A percentile compares a stretch with the other conserved stretches of the same genome.
Evolutionary conservation across 2,888 invertebrate genomes (phyloP).

Genomic region (Trichogramma evanescens): DNA sequence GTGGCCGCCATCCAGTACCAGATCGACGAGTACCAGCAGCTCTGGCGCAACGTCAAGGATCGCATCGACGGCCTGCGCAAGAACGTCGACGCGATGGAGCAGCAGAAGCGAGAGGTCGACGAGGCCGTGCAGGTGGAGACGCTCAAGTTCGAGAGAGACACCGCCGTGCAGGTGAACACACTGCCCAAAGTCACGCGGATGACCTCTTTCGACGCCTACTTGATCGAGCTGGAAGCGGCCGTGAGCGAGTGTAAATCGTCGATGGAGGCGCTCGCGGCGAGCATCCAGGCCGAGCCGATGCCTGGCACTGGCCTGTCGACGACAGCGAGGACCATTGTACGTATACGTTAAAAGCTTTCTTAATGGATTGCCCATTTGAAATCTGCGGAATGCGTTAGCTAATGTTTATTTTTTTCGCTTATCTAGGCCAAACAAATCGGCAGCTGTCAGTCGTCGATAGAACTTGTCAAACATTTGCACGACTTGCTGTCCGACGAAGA

Average conservation of each 20-base stretch:
- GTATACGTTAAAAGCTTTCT: slow-evolving; percentile 15
- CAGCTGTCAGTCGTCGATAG: slow-evolving; percentile 72
- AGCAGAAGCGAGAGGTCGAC: slow-evolving; percentile 48
- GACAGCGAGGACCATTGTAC: slow-evolving; percentile 60
- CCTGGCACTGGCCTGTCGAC: slow-evolving; percentile 53
- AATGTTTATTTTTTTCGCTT: background rate
- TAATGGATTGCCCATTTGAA: background rate
- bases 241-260: slow-evolving; percentile 64
- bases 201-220: slow-evolving; percentile 77
- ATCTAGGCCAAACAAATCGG: slow-evolving; percentile 63
- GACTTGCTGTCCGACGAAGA: slow-evolving; percentile 66
- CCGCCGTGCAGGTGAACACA: slow-evolving; percentile 76
- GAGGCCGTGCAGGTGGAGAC: slow-evolving; percentile 67
- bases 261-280: slow-evolving; percentile 60
- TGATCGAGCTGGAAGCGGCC: slow-evolving; percentile 67
- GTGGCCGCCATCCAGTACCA: slow-evolving; percentile 53
- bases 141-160: slow-evolving; percentile 67
- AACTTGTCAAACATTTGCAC: slow-evolving; percentile 74
- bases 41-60: slow-evolving; percentile 58
- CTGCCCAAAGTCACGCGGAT: slow-evolving; percentile 56
- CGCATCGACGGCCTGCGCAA: slow-evolving; percentile 49
- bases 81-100: slow-evolving; percentile 31
- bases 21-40: slow-evolving; percentile 60
- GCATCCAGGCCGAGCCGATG: slow-evolving; percentile 56
- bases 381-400: background rate